Conservation (phyloP, 2,797 vertebrate species). For the Pelodytes ibericus region DNA sequence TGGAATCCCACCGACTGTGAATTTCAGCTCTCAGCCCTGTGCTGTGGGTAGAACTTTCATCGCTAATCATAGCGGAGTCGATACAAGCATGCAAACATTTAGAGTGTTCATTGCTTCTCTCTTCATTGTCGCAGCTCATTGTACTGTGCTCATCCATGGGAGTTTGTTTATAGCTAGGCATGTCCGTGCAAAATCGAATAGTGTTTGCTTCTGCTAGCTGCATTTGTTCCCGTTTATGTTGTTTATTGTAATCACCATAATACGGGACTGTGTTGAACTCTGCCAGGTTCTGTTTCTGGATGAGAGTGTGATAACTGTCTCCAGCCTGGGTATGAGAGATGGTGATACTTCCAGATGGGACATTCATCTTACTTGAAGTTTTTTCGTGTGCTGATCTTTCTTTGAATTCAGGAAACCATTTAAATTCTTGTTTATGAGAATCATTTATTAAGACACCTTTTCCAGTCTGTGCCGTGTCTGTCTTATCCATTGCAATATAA, state of each 20-base stretch:
- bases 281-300: constrained; percentile 60
- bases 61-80: constrained; percentile 3
- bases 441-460: constrained; percentile 58
- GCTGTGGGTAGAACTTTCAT: background rate
- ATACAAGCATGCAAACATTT: background rate
- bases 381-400: constrained; percentile 14
- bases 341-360: constrained; percentile 60
- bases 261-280: constrained; percentile 53
- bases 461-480: constrained; percentile 31
- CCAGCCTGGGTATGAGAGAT: constrained; percentile 48
- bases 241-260: constrained; percentile 51
- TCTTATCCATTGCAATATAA: constrained; percentile 60
- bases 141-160: constrained; percentile 20
- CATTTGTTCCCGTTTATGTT: constrained; percentile 55
- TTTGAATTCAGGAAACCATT: constrained; percentile 56
- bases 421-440: constrained; percentile 56
- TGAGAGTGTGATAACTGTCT: constrained; percentile 38
- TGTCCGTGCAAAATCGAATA: constrained; percentile 18
- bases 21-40: background rate
- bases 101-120: constrained; percentile 4
- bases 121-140: constrained; percentile 3
- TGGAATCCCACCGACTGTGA: background rate
- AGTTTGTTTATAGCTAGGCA: constrained; percentile 51
- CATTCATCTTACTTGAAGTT: constrained; percentile 54
- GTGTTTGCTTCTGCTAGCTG: constrained; percentile 31